Conservation (phyloP, 2,888 invertebrate species). For the Calliopum simillimum region DNA sequence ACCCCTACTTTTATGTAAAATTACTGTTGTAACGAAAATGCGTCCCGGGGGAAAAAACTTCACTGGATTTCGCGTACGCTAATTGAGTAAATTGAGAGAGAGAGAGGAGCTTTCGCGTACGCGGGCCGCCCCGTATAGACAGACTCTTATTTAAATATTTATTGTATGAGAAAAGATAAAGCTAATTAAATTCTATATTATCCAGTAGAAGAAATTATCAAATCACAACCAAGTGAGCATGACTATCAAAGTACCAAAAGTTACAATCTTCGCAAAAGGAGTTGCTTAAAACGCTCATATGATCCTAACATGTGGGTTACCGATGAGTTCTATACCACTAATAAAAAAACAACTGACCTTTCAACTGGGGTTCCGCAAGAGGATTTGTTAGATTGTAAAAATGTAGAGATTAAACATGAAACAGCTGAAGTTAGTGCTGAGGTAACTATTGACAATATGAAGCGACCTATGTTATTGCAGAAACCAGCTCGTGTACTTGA, state of each 20-base stretch:
- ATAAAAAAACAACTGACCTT: neutral
- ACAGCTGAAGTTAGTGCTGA: constrained; percentile 28
- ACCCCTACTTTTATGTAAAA: too few species aligned
- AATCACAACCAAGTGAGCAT: neutral
- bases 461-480: neutral
- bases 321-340: constrained; percentile 6
- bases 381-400: constrained; percentile 21
- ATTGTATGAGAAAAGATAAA: too few species aligned
- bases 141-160: too few species aligned
- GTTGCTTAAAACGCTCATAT: constrained; percentile 35
- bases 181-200: too few species aligned
- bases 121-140: too few species aligned
- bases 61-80: too few species aligned
- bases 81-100: too few species aligned
- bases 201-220: neutral
- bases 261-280: constrained; percentile 5
- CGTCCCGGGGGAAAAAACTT: too few species aligned
- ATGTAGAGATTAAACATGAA: constrained; percentile 14
- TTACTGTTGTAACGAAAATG: too few species aligned
- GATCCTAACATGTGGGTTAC: constrained; percentile 50
- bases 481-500: constrained; percentile 10
- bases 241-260: neutral
- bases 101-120: too few species aligned
- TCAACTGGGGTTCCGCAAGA: constrained; percentile 17
- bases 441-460: constrained; percentile 17